phyloP scores from a whole-genome alignment of 2,888 invertebrate genomes.

The Drosophila melanosoma region DNA sequence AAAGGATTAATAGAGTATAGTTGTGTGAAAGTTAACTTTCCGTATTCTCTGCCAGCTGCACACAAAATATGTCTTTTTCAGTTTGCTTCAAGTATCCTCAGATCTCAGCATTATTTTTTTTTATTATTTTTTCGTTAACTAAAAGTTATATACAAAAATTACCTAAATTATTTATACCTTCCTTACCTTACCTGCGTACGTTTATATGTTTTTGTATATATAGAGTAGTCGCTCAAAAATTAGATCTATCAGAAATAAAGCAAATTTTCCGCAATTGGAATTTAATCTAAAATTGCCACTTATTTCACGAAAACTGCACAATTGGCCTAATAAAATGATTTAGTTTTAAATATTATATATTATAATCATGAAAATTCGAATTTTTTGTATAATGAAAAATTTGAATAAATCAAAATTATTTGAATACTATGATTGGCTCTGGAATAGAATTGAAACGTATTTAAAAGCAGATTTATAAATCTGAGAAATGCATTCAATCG shows the following conservation, averaged over 20 bases:
- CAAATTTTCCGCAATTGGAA: background rate
- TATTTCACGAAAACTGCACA: background rate
- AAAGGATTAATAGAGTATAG: conserved; percentile 8
- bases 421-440: background rate
- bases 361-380: background rate
- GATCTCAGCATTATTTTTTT: conserved; percentile 16
- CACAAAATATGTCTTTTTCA: conserved; percentile 12
- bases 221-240: conserved; percentile 12
- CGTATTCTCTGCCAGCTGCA: conserved; percentile 5
- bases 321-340: background rate
- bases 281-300: background rate
- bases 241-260: background rate
- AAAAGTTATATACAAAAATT: conserved; percentile 72
- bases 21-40: conserved; percentile 19
- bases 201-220: conserved; percentile 26
- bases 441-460: background rate
- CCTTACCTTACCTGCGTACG: conserved; percentile 23
- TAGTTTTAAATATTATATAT: background rate
- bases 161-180: conserved; percentile 60
- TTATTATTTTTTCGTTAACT: conserved; percentile 45
- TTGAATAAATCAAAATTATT: background rate
- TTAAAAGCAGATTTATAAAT: background rate
- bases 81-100: conserved; percentile 24
- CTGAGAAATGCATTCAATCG: background rate
- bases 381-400: background rate